Base-by-base conservation (phyloP, 2,797 vertebrate species). In the Sebastes matsubarae region DNA sequence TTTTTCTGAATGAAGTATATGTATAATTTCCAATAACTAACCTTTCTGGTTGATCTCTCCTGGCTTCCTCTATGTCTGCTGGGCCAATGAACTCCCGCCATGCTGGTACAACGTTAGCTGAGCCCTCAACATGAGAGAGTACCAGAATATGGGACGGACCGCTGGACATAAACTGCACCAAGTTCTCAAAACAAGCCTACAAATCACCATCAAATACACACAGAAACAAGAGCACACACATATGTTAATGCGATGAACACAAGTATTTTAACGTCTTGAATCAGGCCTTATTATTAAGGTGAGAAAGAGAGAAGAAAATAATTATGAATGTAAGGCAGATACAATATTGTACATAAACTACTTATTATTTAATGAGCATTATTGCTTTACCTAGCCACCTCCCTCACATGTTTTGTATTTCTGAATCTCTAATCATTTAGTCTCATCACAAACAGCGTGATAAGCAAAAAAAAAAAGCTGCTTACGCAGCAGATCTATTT, bases 81-180 rank as follows among this genome's bases (percentile, higher is more conserved):
- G 97, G 96, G 18, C 97, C 97, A 73, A 97, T 96, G 79, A 97
- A 95, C 72, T 91, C 92, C 70, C 86, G 90, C 97, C 97, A 98
- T 29, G 95, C 88, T 3, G 93, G 88, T 32, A 96, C 93, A 57
- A 96, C 94, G 3, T 95, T 93, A 79, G 93, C 91, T 1, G 88
- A 83, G 68, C 82, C 92, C 68, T 95, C 95, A 1, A 83, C 87
- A 68, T 94, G 95, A 84, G 96, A 96, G 68, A 98, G 93, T 5
- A 97, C 90, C 86, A 98, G 95, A 70, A 97, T 81, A 68, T 94
- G 96, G 75, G 95, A 96, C 0, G 96, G 96, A 34, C 97, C 97
- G 24, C 97, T 96, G 79, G 95, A 96, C 97, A 97, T 97, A 69
- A 97, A 96, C 77, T 89, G 92, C 11, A 97, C 92, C 91, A 97